These are phyloP conservation scores for Coboldia fuscipes DNA, from an alignment of 1,140 invertebrate genomes.

Conservation along the genomic window DNA sequence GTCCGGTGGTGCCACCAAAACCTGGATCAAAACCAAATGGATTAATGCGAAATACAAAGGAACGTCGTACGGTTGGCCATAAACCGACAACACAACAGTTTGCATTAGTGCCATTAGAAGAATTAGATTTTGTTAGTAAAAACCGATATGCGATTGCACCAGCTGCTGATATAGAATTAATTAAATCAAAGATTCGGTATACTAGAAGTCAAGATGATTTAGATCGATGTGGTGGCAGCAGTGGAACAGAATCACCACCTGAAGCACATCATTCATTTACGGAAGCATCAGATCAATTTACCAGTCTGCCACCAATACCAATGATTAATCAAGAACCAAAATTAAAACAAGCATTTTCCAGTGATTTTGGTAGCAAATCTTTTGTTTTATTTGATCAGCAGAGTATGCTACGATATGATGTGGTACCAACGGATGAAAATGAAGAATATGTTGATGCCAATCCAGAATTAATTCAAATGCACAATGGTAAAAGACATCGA, in stretches of 20 bases:
- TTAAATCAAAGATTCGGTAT: slow-evolving; percentile 8
- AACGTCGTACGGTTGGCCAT: not conserved
- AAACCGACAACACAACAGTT: slow-evolving; percentile 12
- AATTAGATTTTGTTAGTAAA: slow-evolving; percentile 8
- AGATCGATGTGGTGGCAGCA: slow-evolving; percentile 2
- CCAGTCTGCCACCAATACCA: slow-evolving; percentile 11
- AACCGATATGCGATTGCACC: slow-evolving; percentile 8
- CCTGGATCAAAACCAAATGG: slow-evolving; percentile 5
- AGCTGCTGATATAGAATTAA: slow-evolving; percentile 7
- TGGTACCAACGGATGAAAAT: slow-evolving; percentile 30
- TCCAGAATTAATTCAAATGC: slow-evolving; percentile 33
- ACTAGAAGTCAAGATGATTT: slow-evolving; percentile 12
- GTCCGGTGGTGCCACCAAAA: slow-evolving; percentile 7
- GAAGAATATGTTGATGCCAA: slow-evolving; percentile 26
- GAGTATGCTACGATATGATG: slow-evolving; percentile 30
- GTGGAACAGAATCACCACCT: slow-evolving; percentile 7
- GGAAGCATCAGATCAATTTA: slow-evolving; percentile 10
- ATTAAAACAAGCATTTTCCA: slow-evolving; percentile 24
- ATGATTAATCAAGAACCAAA: slow-evolving; percentile 9
- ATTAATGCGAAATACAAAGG: slow-evolving; percentile 1
- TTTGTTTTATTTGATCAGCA: slow-evolving; percentile 31
- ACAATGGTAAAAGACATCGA: slow-evolving; percentile 30
- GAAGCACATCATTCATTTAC: slow-evolving; percentile 4
- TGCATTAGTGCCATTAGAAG: slow-evolving; percentile 24
- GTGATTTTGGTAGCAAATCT: slow-evolving; percentile 29